phyloP scores from a whole-genome alignment of 2,113 vertebrate species.

The Oreochromis tanganicae region DNA sequence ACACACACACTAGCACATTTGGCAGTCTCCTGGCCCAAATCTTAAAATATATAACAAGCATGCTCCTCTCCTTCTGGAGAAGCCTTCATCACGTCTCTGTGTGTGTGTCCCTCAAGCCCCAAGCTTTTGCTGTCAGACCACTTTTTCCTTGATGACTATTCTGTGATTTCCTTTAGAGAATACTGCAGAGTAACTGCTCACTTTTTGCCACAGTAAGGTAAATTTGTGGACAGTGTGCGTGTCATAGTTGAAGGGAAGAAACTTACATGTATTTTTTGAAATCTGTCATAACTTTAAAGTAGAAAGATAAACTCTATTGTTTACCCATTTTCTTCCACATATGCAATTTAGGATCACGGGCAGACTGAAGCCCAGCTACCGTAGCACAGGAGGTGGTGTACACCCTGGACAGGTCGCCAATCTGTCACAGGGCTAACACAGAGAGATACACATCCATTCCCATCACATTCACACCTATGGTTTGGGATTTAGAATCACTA shows the following conservation, averaged over 20 bases:
- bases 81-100: background rate
- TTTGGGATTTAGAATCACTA: background rate
- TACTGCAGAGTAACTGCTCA: background rate
- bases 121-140: constrained; percentile 31
- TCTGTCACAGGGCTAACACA: background rate
- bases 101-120: background rate
- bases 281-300: background rate
- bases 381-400: background rate
- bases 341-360: background rate
- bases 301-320: background rate
- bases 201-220: background rate
- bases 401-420: background rate
- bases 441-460: background rate
- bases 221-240: background rate
- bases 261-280: background rate
- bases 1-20: background rate
- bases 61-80: background rate
- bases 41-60: constrained; percentile 32
- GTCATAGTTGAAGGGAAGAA: background rate
- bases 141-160: constrained; percentile 9
- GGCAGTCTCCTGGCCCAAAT: background rate
- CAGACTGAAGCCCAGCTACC: background rate
- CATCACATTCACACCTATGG: background rate
- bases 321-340: background rate
- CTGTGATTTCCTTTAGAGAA: background rate